These are phyloP conservation scores for Sinella curviseta DNA, from an alignment of 1,140 invertebrate species.

Conservation along the genomic window DNA sequence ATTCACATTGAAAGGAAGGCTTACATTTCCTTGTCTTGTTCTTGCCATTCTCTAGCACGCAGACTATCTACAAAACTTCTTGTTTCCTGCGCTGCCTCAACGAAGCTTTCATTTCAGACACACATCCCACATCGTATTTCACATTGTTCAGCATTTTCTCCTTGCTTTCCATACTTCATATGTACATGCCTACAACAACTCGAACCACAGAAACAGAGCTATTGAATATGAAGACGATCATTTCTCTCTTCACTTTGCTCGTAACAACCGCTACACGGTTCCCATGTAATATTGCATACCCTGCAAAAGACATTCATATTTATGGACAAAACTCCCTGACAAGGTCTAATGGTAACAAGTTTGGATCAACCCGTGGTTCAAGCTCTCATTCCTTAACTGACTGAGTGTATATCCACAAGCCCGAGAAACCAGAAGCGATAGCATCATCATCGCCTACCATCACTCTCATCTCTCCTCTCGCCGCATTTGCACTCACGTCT, in stretches of 20 bases:
- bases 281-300: neutral
- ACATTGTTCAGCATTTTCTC: neutral
- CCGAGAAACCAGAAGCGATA: neutral
- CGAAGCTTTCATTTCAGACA: neutral
- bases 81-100: neutral
- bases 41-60: neutral
- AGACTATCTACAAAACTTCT: neutral
- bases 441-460: neutral
- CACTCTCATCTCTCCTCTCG: no score
- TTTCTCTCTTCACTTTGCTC: neutral
- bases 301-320: constrained; percentile 1
- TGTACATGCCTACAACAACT: neutral
- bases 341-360: neutral
- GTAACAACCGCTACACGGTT: neutral
- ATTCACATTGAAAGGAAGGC: neutral
- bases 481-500: neutral
- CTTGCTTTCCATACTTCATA: neutral
- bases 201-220: neutral
- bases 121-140: neutral
- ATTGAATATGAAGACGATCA: neutral
- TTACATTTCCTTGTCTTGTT: neutral
- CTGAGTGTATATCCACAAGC: neutral
- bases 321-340: neutral
- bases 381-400: neutral
- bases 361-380: constrained; percentile 6